A percentile compares a stretch with the other conserved stretches of the same genome.
These are phyloP conservation scores for Aurelia sp. DNA, from an alignment of 30 jellyfish, hydroid and myxozoan species.

Conservation along the genomic window DNA sequence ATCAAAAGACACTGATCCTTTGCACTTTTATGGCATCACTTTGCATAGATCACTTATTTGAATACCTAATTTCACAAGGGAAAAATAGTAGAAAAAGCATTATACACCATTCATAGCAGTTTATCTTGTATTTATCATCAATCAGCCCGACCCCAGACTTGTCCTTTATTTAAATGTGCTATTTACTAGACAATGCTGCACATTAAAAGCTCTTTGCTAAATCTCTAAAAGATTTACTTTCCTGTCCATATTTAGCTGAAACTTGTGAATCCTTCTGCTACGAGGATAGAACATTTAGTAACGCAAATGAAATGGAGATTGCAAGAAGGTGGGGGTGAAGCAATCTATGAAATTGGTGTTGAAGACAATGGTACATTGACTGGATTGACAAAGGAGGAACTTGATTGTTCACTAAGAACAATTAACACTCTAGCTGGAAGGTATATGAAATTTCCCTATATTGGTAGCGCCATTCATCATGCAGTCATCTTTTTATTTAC, in stretches of 20 bases:
- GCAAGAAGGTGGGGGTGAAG: slow-evolving; percentile 96
- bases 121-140: too few relatives aligned
- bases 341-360: slow-evolving; percentile 97
- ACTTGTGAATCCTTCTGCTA: slow-evolving; percentile 85
- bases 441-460: slow-evolving; percentile 1
- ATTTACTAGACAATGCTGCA: too few relatives aligned
- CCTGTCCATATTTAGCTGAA: slow-evolving; percentile 61
- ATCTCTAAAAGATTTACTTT: neutral
- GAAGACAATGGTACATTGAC: slow-evolving; percentile 92
- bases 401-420: slow-evolving; percentile 88
- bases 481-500: too few relatives aligned
- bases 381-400: slow-evolving; percentile 90
- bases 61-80: too few relatives aligned
- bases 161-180: too few relatives aligned
- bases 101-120: too few relatives aligned
- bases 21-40: too few relatives aligned
- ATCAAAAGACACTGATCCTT: too few relatives aligned
- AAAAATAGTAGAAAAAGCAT: too few relatives aligned
- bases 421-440: slow-evolving; percentile 75
- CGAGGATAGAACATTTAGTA: slow-evolving; percentile 89
- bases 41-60: too few relatives aligned
- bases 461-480: too few relatives aligned
- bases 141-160: too few relatives aligned
- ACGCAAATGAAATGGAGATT: slow-evolving; percentile 99
- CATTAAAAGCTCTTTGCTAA: neutral